Conservation (phyloP, 1,140 invertebrate species). For the Tetramorium simillimum region DNA sequence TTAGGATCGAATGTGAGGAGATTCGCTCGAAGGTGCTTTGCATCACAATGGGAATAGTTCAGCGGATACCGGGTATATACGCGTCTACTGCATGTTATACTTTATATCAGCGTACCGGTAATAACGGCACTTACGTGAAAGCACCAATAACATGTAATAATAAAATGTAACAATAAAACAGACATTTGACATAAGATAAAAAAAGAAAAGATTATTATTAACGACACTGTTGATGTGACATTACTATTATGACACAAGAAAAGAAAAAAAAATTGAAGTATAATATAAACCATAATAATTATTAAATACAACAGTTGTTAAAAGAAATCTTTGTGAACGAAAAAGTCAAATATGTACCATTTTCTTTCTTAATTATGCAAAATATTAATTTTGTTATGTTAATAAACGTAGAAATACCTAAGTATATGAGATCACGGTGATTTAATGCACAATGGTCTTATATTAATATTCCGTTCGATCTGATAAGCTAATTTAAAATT, state of each 20-base stretch:
- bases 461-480: not conserved
- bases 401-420: not conserved
- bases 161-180: not conserved
- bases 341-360: not conserved
- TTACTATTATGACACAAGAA: too few species aligned
- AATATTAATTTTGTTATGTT: not conserved
- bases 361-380: not conserved
- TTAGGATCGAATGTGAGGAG: conserved; percentile 61
- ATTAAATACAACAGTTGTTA: too few species aligned
- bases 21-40: conserved; percentile 56
- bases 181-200: not conserved
- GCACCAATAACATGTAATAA: not conserved
- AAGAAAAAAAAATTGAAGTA: too few species aligned
- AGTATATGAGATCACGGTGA: not conserved
- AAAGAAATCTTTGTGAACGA: not conserved
- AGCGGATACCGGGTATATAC: not conserved
- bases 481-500: not conserved
- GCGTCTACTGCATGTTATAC: not conserved
- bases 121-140: not conserved
- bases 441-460: not conserved
- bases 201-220: too few species aligned
- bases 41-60: conserved; percentile 61
- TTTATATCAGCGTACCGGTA: not conserved
- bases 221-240: too few species aligned
- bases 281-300: too few species aligned